These are phyloP conservation scores for Sphenodon punctatus DNA, from an alignment of 2,797 vertebrate genomes.

Conservation along the genomic window DNA sequence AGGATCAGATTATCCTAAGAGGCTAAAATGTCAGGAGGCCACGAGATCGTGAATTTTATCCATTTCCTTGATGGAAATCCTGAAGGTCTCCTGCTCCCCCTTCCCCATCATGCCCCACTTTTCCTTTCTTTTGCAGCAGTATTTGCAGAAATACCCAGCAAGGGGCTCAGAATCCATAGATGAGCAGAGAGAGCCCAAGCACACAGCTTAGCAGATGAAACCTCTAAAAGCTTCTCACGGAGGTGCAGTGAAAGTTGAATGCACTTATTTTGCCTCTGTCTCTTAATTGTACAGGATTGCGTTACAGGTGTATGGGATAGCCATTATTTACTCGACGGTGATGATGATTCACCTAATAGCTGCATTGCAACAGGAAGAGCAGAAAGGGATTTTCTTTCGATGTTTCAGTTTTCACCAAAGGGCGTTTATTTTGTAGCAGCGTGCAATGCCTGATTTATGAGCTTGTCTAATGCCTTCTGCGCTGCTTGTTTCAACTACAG, in stretches of 20 bases:
- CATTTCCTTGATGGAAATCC: slow-evolving; percentile 47
- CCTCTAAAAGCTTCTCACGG: neutral
- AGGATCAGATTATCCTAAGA: slow-evolving; percentile 23
- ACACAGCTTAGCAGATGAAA: neutral
- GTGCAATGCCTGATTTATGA: slow-evolving; percentile 63
- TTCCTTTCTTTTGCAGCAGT: slow-evolving; percentile 6
- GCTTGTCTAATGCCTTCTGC: slow-evolving; percentile 42
- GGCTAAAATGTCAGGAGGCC: slow-evolving; percentile 52
- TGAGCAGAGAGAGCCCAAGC: neutral
- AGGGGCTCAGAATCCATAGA: neutral
- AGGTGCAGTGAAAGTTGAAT: slow-evolving; percentile 41
- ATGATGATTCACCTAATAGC: slow-evolving; percentile 55
- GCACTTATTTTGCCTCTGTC: slow-evolving; percentile 29
- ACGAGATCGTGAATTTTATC: slow-evolving; percentile 5
- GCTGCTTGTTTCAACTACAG: slow-evolving; percentile 23
- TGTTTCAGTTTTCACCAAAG: slow-evolving; percentile 16
- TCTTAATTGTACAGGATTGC: neutral
- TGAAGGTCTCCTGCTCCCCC: slow-evolving; percentile 28
- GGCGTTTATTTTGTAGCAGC: slow-evolving; percentile 15
- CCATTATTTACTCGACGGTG: slow-evolving; percentile 50
- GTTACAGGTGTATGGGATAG: slow-evolving; percentile 43
- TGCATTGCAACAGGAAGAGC: slow-evolving; percentile 68
- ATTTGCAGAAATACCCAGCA: neutral
- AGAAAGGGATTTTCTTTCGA: slow-evolving; percentile 42
- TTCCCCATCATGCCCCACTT: neutral